Evolutionary conservation across 2,888 invertebrate species (phyloP), one percentile per base, ranked within the genome.

Genomic region (Eulithis testata): DNA sequence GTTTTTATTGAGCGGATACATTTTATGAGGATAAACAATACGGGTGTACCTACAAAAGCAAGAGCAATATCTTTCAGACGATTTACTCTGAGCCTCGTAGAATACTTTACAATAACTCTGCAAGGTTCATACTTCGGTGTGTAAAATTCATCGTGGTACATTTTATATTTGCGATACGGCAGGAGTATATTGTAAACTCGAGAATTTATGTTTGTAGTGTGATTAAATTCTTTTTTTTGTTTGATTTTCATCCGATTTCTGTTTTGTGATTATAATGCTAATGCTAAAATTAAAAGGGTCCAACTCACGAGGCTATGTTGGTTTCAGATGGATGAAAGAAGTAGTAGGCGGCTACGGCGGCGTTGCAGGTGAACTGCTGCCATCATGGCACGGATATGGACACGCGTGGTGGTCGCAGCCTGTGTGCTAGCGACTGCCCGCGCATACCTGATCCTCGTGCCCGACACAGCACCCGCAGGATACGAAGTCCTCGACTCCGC

Each of bases 401-500:
- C 77, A 74, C 84, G 76, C 71, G 85, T 78, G 76, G 82, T 84
- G 78, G 74, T 86, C 72, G 78, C 85, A 71, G 79, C 85, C 69
- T 70, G 84, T 60, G 71, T 81, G 74, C 80, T 90, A 75, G 85
- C 83, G 72, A 74, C 84, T 76, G 81, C 86, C 61, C 87, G 82
- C 72, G 88, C 86, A 69, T 95, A 95, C 86, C 91, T 95, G 76
- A 93, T 95, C 78, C 92, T 95, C 67, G 92, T 95, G 66, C 93
- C 94, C 52, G 95, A 95, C 85, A 83, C 93, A 60, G 88, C 93
- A 43, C 94, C 94, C 21, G 94, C 96, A 0, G 96, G 96, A 12
- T 94, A 95, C 74, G 88, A 95, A 66, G 94, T 97, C 71, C 95
- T 97, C 86, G 96, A 97, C 86, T 96, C 97, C 37, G 96, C 97